A percentile compares a stretch with the other conserved stretches of the same genome.
phyloP scores from a whole-genome alignment of 92 coral and sea anemone species.

The Porites lobata region DNA sequence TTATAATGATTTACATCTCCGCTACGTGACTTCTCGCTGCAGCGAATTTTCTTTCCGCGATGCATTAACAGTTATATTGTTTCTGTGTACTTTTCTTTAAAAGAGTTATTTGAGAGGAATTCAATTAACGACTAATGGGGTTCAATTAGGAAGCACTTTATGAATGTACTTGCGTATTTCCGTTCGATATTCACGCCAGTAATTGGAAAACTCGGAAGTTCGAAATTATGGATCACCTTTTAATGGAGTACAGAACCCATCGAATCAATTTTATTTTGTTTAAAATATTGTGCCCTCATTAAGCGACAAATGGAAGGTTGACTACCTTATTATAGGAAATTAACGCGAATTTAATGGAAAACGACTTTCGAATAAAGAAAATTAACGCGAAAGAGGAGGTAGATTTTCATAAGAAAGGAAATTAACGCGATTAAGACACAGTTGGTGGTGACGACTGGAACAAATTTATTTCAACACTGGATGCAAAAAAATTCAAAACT shows the following conservation, averaged over 20 bases:
- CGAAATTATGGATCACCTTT: neutral
- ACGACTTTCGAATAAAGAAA: no score
- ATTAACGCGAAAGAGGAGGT: no score
- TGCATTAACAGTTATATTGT: constrained; percentile 8
- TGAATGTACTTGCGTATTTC: constrained; percentile 25
- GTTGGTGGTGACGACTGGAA: no score
- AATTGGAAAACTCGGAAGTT: neutral
- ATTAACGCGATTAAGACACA: no score
- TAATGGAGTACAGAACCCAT: neutral
- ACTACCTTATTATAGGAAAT: no score
- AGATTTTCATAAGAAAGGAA: no score
- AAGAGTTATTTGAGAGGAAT: constrained; percentile 3
- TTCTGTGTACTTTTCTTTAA: neutral
- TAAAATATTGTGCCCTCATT: constrained; percentile 16
- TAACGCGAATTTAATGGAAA: no score
- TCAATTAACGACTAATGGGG: constrained; percentile 35
- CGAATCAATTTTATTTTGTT: neutral
- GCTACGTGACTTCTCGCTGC: neutral
- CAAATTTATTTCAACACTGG: no score
- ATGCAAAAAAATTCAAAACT: no score
- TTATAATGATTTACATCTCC: neutral
- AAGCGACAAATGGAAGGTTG: neutral
- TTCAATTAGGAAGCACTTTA: constrained; percentile 12
- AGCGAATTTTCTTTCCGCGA: no score
- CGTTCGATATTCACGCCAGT: constrained; percentile 6